Evolutionary conservation across 2,888 invertebrate genomes (phyloP), one percentile per base, ranked within the genome.

Genomic region (Acanthopleura granulata): DNA sequence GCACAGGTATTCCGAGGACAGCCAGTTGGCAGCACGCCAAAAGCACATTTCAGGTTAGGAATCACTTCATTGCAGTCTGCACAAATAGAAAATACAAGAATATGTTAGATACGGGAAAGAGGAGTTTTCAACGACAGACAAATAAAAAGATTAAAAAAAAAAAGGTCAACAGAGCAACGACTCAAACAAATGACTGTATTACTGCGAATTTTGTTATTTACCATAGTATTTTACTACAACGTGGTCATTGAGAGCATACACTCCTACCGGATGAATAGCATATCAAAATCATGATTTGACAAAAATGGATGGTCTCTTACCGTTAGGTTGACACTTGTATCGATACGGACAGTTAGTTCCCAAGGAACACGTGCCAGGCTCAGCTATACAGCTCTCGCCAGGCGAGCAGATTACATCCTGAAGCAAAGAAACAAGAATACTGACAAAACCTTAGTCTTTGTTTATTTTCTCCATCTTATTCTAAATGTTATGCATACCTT

Each of bases 1-100:
- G 66, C 66, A 66, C 66, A 66, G 18, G 15, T 27, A 27, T 27
- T 27, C 12, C 66, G 22, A 6, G 66, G 66, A 66, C 66, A 66
- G 16, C 66, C 66, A 27, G 66, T 66, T 16, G 66, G 25, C 66
- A 66, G 6, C 12, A 66, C 16, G 22, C 66, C 66, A 27, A 27
- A 66, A 14, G 22, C 66, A 66, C 66, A 66, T 25, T 27, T 66
- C 4, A 66, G 22, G 29, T 66, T 66, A 66, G 66, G 66, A 9
- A 66, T 66, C 66, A 66, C 66, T 27, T 66, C 25, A 27, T 16
- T 25, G 29, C 66, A 66, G 15, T 22, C 66, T 66, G 29, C 22
- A n/a, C 57, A 57, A 57, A 57, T n/a, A 9, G 12, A 57, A 57
- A 57, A 57, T 57, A 57, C 57, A 57, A 57, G 57, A 57, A 3